A percentile compares a stretch with the other conserved stretches of the same genome.
These are phyloP conservation scores for Capricornis sumatraensis DNA, from an alignment of 2,113 vertebrate genomes.

Conservation along the genomic window DNA sequence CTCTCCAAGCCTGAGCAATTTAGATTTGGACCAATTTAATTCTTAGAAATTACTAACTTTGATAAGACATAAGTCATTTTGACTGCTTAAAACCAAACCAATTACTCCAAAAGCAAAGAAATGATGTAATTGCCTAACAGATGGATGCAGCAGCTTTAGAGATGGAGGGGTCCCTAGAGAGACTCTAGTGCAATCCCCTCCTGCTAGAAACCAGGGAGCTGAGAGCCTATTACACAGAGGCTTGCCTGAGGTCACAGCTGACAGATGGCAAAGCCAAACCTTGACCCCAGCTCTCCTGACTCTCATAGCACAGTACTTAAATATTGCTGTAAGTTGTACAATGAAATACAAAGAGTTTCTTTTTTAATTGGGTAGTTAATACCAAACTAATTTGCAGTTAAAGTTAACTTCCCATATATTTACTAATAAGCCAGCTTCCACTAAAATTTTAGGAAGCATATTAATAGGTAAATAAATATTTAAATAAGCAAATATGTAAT, in stretches of 20 bases:
- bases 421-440: slow-evolving; percentile 14
- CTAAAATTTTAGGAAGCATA: neutral
- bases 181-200: neutral
- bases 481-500: neutral
- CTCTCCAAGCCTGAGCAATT: slow-evolving; percentile 18
- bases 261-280: neutral
- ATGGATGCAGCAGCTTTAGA: neutral
- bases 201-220: neutral
- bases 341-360: slow-evolving; percentile 2
- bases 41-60: slow-evolving; percentile 14
- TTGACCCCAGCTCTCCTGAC: neutral
- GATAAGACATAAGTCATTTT: slow-evolving; percentile 17
- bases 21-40: slow-evolving; percentile 26
- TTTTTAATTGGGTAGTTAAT: neutral
- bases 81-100: slow-evolving; percentile 36
- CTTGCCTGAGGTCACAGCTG: neutral
- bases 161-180: neutral
- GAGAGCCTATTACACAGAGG: neutral
- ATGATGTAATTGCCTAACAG: neutral
- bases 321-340: neutral
- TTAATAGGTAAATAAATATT: neutral
- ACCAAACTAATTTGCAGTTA: neutral
- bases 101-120: slow-evolving; percentile 31
- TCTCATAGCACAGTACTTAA: neutral
- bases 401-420: neutral